Percentiles rank a stretch among this genome's conserved stretches.
phyloP scores from a whole-genome alignment of 2,113 vertebrate species.

The Poeciliopsis turrubarensis region DNA sequence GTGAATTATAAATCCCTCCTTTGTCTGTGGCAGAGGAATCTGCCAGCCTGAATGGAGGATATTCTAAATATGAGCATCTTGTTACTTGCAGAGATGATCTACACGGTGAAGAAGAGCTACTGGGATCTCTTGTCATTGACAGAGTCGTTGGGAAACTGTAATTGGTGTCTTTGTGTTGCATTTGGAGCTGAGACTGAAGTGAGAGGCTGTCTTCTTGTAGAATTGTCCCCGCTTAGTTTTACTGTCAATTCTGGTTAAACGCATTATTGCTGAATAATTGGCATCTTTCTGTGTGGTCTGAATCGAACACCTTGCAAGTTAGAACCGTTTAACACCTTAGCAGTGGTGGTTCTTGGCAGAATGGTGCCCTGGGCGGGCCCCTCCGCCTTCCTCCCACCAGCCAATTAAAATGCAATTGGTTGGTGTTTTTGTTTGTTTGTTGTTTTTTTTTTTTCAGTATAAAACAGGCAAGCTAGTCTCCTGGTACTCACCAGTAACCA shows the following conservation, averaged over 20 bases:
- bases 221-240: no score
- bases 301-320: neutral
- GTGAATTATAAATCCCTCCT: constrained; percentile 3
- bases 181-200: constrained; percentile 8
- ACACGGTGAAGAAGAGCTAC: neutral
- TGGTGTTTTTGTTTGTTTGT: no score
- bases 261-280: neutral
- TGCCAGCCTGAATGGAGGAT: constrained; percentile 5
- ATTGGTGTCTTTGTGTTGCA: neutral
- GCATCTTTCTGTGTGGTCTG: neutral
- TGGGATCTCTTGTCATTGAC: neutral
- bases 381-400: no score
- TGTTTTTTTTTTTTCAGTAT: no score
- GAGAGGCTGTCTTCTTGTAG: neutral
- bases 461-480: no score
- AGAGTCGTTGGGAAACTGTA: neutral
- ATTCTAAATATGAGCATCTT: constrained; percentile 2
- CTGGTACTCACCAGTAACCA: no score
- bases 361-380: no score
- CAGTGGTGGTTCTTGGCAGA: no score
- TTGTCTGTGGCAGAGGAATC: neutral
- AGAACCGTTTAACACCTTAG: no score
- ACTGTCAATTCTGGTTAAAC: no score
- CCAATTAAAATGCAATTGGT: no score
- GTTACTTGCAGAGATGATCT: constrained; percentile 10